These are phyloP conservation scores for Hymenopus coronatus DNA, from an alignment of 2,888 invertebrate genomes.

Conservation along the genomic window DNA sequence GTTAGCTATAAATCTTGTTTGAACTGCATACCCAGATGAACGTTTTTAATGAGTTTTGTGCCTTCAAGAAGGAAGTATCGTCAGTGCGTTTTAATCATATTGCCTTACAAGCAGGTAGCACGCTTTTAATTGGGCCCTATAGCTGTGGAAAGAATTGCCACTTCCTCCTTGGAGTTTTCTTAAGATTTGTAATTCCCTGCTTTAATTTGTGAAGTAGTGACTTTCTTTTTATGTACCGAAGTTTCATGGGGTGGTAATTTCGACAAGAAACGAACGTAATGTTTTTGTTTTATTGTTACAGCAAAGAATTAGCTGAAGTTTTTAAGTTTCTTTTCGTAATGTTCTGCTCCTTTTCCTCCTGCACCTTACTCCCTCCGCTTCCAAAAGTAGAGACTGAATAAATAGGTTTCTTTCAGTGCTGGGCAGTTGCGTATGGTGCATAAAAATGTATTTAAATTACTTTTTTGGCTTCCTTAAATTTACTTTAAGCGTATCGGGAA, in stretches of 20 bases:
- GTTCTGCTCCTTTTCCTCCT: too few relatives aligned
- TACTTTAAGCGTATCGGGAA: too few relatives aligned
- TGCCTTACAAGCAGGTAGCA: not conserved
- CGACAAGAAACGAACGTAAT: not conserved
- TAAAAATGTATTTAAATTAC: too few relatives aligned
- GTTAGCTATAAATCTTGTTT: not conserved
- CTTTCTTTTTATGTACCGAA: not conserved
- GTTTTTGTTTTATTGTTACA: not conserved
- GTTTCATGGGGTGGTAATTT: not conserved
- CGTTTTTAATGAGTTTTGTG: not conserved
- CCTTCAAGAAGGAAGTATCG: not conserved
- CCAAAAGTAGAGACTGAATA: too few relatives aligned
- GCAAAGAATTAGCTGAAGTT: not conserved
- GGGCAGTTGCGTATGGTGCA: too few relatives aligned
- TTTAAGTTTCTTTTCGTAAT: not conserved
- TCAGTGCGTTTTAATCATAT: not conserved
- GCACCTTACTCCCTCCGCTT: too few relatives aligned
- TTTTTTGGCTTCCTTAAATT: too few relatives aligned
- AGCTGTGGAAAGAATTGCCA: not conserved
- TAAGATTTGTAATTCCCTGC: not conserved
- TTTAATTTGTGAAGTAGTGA: not conserved
- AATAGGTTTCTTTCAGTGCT: too few relatives aligned
- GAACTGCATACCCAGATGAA: not conserved
- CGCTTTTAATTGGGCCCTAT: not conserved
- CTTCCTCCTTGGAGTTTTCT: not conserved